Evolutionary conservation across 2,113 vertebrate species (phyloP).

Genomic region (Odobenus rosmarus): DNA sequence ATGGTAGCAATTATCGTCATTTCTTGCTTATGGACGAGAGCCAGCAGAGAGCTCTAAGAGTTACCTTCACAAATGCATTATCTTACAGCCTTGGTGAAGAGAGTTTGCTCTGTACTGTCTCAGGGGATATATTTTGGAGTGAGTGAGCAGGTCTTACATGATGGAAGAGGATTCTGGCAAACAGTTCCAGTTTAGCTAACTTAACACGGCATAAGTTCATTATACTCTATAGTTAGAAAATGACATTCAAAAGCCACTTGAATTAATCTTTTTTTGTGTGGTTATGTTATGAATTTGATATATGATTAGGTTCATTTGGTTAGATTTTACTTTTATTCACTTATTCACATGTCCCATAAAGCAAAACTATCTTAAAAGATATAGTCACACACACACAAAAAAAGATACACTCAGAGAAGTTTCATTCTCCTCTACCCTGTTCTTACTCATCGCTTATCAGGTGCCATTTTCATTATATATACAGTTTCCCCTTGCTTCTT

Average conservation of each 20-base stretch:
- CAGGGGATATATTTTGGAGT: not conserved
- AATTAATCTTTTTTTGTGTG: not conserved
- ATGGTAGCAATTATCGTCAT: not conserved
- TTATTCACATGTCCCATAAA: constrained; percentile 8
- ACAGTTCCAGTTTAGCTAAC: not conserved
- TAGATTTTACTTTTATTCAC: constrained; percentile 23
- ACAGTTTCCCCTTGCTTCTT: not conserved
- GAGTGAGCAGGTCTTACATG: not conserved
- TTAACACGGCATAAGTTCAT: not conserved
- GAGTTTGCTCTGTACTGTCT: not conserved
- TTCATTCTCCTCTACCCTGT: not conserved
- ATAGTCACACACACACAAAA: not conserved
- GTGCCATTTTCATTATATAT: not conserved
- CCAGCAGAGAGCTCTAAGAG: not conserved
- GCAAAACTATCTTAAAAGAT: constrained; percentile 1
- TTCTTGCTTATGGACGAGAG: not conserved
- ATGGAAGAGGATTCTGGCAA: not conserved
- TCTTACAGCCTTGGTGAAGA: not conserved
- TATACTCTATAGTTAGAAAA: constrained; percentile 1
- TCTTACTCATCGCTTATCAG: not conserved
- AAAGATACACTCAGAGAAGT: not conserved
- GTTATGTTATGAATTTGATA: not conserved
- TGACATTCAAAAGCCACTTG: not conserved
- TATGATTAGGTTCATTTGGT: constrained; percentile 12
- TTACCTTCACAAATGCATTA: not conserved